Evolutionary conservation across 1,140 invertebrate species (phyloP), one percentile per base, ranked within the genome.

Genomic region (Octopus bimaculoides): DNA sequence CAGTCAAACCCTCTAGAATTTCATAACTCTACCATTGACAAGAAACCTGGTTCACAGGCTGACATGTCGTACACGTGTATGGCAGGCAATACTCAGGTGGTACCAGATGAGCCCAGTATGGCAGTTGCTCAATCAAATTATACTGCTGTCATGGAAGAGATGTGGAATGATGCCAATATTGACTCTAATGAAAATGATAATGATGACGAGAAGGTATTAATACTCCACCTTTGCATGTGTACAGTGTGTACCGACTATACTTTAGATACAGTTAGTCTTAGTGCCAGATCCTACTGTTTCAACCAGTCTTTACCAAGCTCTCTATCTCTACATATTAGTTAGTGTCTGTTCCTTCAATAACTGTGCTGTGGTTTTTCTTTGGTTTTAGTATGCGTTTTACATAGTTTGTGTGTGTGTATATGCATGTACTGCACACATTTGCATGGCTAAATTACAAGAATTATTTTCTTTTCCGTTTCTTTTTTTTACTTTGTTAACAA

Each of bases 131-230:
- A 71, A 14, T 71, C 66, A 71, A 71, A 71, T 20, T 71, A 71
- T 71, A 71, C 66, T 71, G 66, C 66, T 71, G 66, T 71, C 4
- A 71, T 71, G 66, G 66, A 71, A 71, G 66, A 71, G 66, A 71
- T 71, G 66, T 71, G 66, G 66, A 71, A 71, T 71, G 26, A 14
- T 20, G 26, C 66, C 17, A 71, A 71, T 20, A 12, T 71, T 71
- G 66, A 71, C 66, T 71, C 66, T 71, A 71, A 71, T 20, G 26
- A 71, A 20, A 71, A 71, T 71, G 26, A 71, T 14, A 71, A 71
- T 71, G 66, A 71, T 71, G 66, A 71, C 17, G 66, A 71, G 66
- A 71, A 71, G 66, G 66, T 71, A 71, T 71, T 71, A 20, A n/a
- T 71, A n/a, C 66, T 71, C 66, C 66, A 17, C 26, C 66, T 71